Base-by-base conservation (phyloP, 2,888 invertebrate genomes). In the Drosophila greeni region DNA sequence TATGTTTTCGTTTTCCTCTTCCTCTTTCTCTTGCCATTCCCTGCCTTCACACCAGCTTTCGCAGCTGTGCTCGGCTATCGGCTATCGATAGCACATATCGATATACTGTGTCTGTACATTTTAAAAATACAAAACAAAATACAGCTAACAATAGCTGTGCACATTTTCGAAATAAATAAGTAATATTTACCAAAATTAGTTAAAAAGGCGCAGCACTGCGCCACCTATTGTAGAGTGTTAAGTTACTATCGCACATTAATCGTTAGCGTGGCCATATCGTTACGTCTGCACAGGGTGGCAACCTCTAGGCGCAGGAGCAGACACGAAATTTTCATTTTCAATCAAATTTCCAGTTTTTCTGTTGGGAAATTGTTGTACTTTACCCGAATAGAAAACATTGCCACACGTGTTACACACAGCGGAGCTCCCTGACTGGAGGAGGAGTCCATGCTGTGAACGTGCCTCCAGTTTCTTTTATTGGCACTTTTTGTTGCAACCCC, bases 1-100 rank as follows among this genome's bases (percentile, higher is more conserved):
- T 80, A 64, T 76, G 80, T 82, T 39, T 39, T 39, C 12, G 40
- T 40, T 61, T 66, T 60, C 61, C 62, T 72, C 40, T 73, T 20
- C 37, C 52, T 20, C 14, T 31, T 26, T n/a, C 20, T 29, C 33
- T 18, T 47, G 26, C 40, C 31, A 11, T 16, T 57, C 36, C 14
- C 29, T 8, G 12, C 20, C 37, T 5, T 9, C 14, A n/a, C 8
- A 16, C 18, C 20, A 11, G 5, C 43, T 3, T 43, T 43, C 43
- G 12, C 57, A 58, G 57, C 58, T 58, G 57, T 58, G 52, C 5
- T 11, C 5, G 18, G 11, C 6, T 26, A 54, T 14, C 11, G 18
- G n/a, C 8, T 20, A 18, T 48, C 53, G 54, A 54, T 48, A 24
- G 24, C 9, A n/a, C 16, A n/a, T 23, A 23, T 11, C 14, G 14